These are phyloP conservation scores for Platyura marginata DNA, from an alignment of 1,140 invertebrate genomes.

Conservation along the genomic window DNA sequence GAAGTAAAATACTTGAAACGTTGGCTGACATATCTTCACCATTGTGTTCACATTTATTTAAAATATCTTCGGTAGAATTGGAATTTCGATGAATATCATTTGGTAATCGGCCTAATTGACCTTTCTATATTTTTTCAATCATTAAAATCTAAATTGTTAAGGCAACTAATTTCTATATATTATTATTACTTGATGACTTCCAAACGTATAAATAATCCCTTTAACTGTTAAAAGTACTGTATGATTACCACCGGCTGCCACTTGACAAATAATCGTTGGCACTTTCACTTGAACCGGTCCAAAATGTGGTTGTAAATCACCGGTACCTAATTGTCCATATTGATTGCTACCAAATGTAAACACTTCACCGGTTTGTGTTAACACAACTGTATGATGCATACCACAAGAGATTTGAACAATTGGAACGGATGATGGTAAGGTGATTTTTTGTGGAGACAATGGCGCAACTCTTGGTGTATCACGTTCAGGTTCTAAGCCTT, in stretches of 20 bases:
- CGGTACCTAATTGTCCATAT: conserved; percentile 82
- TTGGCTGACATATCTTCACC: conserved; percentile 1
- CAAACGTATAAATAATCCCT: conserved; percentile 88
- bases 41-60: background rate
- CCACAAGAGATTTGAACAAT: conserved; percentile 75
- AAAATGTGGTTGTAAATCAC: conserved; percentile 58
- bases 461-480: conserved; percentile 41
- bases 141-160: background rate
- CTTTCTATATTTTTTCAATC: conserved; percentile 43
- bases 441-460: conserved; percentile 58
- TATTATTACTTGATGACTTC: conserved; percentile 62
- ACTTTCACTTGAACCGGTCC: conserved; percentile 59
- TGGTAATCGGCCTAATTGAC: conserved; percentile 59
- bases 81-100: conserved; percentile 20
- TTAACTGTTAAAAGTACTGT: conserved; percentile 75
- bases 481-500: conserved; percentile 37
- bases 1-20: conserved; percentile 9
- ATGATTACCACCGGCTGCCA: conserved; percentile 90
- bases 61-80: background rate
- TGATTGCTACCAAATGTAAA: conserved; percentile 88
- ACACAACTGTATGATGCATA: conserved; percentile 63
- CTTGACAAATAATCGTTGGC: conserved; percentile 39
- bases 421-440: conserved; percentile 44
- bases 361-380: conserved; percentile 43
- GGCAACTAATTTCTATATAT: background rate